Evolutionary conservation across 1,140 invertebrate genomes (phyloP), one percentile per base, ranked within the genome.

Genomic region (Conus betulinus): DNA sequence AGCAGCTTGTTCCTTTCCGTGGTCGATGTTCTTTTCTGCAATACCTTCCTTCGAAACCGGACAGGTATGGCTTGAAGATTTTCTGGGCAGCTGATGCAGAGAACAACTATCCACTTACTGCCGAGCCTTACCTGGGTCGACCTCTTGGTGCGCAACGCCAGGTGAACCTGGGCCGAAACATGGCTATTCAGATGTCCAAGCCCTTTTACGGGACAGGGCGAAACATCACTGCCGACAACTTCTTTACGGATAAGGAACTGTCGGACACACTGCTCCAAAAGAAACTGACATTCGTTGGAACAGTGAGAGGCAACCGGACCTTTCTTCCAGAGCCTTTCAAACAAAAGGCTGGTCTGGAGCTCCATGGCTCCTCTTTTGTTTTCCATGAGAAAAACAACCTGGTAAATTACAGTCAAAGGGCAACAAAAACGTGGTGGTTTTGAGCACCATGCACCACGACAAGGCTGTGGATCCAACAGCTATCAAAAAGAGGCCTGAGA

Each of bases 31-130:
- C 88, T 25, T 94, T 93, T 88, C 57, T 88, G 20, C 93, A 93
- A 85, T 93, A 94, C 74, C 96, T 96, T 78, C 94, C 95, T 76
- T 93, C 93, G 63, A 96, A 96, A 93, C 96, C 96, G 1, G 92
- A 92, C 67, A 95, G 95, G 90, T 96, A 95, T 94, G n/a, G 93
- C 94, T 90, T 96, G n/a, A 96, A 84, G n/a, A n/a, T 94, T 53
- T 93, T 84, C 82, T 82, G 83, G 78, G 23, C 87, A 17, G 84
- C 7, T 88, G 91, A 92, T 84, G 53, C 89, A 57, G 20, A 87
- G n/a, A 79, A 84, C 13, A 81, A 85, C 60, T 92, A 87, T 87
- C 85, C 88, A 15, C 78, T 91, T 6, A 13, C 57, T n/a, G 88
- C 39, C 39, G 23, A 85, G n/a, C 55, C 87, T 17, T 90, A 90